Percentiles rank a stretch among this genome's conserved stretches.
Conservation (phyloP, 2,113 vertebrate species). For the Cynopterus brachyotis region DNA sequence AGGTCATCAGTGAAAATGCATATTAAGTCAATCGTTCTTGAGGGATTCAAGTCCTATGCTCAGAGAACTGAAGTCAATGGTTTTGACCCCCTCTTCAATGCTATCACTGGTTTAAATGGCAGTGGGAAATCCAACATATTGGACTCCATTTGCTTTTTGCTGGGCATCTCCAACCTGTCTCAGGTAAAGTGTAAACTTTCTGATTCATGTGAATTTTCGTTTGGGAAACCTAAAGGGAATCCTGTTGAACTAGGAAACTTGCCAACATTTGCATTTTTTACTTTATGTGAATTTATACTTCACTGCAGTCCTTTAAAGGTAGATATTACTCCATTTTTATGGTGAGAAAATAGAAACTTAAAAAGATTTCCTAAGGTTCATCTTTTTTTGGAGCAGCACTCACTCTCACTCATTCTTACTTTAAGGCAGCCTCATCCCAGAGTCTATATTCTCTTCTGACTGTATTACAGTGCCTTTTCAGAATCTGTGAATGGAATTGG, state of each 20-base stretch:
- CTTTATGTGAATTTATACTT: background rate
- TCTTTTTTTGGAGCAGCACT: background rate
- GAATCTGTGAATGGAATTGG: background rate
- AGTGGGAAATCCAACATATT: slow-evolving; percentile 98
- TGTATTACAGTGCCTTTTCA: background rate
- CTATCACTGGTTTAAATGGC: slow-evolving; percentile 97
- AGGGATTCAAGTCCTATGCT: slow-evolving; percentile 98
- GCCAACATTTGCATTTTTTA: background rate
- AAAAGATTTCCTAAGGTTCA: background rate
- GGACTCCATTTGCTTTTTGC: slow-evolving; percentile 96
- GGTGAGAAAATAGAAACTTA: background rate
- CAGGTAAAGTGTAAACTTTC: slow-evolving; percentile 85
- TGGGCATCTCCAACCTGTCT: slow-evolving; percentile 92
- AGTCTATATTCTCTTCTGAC: background rate
- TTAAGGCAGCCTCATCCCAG: background rate
- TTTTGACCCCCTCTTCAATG: slow-evolving; percentile 96
- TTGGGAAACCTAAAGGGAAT: background rate
- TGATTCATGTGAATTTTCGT: background rate
- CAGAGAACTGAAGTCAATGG: slow-evolving; percentile 92
- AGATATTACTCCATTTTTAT: background rate
- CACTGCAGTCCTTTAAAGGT: background rate
- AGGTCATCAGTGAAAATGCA: slow-evolving; percentile 85
- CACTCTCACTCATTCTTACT: background rate
- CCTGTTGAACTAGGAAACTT: background rate
- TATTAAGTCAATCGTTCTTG: slow-evolving; percentile 93